Evolutionary conservation across 2,888 invertebrate genomes (phyloP), one percentile per base, ranked within the genome.

Genomic region (Xestobium rufovillosum): DNA sequence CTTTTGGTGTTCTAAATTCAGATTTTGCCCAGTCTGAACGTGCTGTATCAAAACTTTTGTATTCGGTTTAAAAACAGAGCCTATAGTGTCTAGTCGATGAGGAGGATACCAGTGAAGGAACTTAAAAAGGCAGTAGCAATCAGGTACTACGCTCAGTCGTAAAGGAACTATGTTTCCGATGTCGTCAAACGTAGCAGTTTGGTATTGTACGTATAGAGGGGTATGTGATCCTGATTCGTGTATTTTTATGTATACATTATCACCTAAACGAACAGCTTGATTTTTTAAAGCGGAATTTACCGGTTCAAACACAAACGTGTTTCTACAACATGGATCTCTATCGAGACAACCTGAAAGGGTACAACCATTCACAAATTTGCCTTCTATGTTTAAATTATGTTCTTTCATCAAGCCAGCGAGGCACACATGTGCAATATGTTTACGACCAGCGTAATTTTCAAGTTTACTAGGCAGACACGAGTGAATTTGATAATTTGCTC

Each of bases 341-440:
- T 69, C 63, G 1, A 69, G 63, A 0, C 71, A 71, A 4, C 69
- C 67, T 1, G 70, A 66, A 1, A 75, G 37, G 10, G 63, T 60
- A 40, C 72, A 73, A 3, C 69, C 64, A 34, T 72, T 68, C 36
- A 59, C 61, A 17, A 73, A 67, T 25, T 65, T 57, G 58, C 55
- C 57, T 4, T 50, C 51, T 3, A 41, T 33, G 25, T 61, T 66
- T 14, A 74, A 67, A 14, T 70, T 69, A 15, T 57, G 59, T 44
- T 71, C 71, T n/a, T 65, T 69, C 11, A 72, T 63, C 9, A 67
- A 56, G 13, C 70, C 68, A 4, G 72, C 67, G 1, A 74, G 44
- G 1, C 66, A 68, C 1, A 63, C 40, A 1, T 55, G n/a, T n/a
- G n/a, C n/a, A n/a, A n/a, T n/a, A n/a, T n/a, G n/a, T n/a, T n/a